Percentiles rank a stretch among this genome's conserved stretches.
phyloP scores from a whole-genome alignment of 2,113 vertebrate species.

The Pao palembangensis region DNA sequence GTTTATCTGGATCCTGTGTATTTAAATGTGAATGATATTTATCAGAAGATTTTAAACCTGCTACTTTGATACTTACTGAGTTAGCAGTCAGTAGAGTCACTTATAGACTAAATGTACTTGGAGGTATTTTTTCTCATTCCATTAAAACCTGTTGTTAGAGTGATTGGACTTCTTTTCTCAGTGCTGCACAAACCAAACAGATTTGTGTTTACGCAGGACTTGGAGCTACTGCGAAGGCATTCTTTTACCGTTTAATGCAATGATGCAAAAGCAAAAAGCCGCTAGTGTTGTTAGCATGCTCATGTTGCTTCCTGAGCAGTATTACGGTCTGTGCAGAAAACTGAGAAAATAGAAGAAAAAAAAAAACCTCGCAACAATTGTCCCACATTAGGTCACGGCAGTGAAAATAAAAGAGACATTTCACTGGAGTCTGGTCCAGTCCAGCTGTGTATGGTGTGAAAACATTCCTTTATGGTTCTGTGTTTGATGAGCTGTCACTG shows the following conservation, averaged over 20 bases:
- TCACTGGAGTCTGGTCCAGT: background rate
- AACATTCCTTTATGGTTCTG: slow-evolving; percentile 46
- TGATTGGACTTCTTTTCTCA: slow-evolving; percentile 6
- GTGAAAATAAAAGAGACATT: background rate
- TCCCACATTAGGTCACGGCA: background rate
- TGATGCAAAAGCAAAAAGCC: no score
- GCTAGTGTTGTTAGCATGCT: no score
- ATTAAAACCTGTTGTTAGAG: background rate
- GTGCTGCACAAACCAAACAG: background rate
- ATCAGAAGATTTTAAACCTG: slow-evolving; percentile 14
- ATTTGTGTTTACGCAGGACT: background rate
- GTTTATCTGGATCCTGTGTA: background rate
- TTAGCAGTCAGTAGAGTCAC: background rate
- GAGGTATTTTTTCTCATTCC: background rate
- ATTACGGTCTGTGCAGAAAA: background rate
- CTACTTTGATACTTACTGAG: background rate
- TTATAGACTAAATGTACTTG: no score
- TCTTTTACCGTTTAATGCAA: no score
- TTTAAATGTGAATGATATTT: slow-evolving; percentile 4
- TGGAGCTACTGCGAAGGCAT: no score
- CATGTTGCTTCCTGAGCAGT: background rate
- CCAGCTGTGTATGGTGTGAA: slow-evolving; percentile 8
- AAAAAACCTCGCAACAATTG: background rate
- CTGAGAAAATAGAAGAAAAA: slow-evolving; percentile 11
- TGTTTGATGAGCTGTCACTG: slow-evolving; percentile 2